Evolutionary conservation across 2,888 invertebrate genomes (phyloP), one percentile per base, ranked within the genome.

Genomic region (Platerodrilus igneus): DNA sequence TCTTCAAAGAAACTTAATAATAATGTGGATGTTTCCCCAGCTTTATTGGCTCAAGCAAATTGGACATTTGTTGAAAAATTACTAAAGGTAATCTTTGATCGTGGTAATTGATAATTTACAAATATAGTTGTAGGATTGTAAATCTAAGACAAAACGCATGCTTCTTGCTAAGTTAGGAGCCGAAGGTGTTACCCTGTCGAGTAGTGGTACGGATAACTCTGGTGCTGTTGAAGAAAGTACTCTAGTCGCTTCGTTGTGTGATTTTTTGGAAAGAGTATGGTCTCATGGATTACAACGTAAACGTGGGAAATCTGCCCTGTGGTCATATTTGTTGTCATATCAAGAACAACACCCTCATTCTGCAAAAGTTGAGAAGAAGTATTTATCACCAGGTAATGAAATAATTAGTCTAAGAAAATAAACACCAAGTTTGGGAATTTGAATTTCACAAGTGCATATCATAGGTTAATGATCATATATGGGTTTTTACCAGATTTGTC

Each of bases 151-250:
- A 1, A 99, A 99, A 71, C 77, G 96, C 51, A 96, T 99, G 94
- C 73, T 99, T 19, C 81, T 99, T n/a, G 95, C 96, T 61, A 99
- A 99, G 73, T 88, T 99, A 86, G 97, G 97, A 1, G 86, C 84
- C 3, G 99, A 99, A 73, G 97, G 96, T 6, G 86, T 91, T 2
- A 94, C 93, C 30, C 70, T 97, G 46, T 67, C 67, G 2, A 95
- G 95, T 8, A 85, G 85, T 22, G 84, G 85, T 3, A 56, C 59
- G 25, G 90, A 92, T 28, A 77, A 73, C 15, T 65, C 75, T n/a
- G 75, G 76, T 1, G 78, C 77, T 9, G 85, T 94, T 0, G 97
- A 99, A 70, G 99, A 99, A 67, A 97, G 94, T 63, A 97, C 97
- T 0, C 76, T 99, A 56, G 96, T 97, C 25, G 96, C 95, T n/a